Base-by-base conservation (phyloP, 2,113 vertebrate species). In the Peromyscus californicus region DNA sequence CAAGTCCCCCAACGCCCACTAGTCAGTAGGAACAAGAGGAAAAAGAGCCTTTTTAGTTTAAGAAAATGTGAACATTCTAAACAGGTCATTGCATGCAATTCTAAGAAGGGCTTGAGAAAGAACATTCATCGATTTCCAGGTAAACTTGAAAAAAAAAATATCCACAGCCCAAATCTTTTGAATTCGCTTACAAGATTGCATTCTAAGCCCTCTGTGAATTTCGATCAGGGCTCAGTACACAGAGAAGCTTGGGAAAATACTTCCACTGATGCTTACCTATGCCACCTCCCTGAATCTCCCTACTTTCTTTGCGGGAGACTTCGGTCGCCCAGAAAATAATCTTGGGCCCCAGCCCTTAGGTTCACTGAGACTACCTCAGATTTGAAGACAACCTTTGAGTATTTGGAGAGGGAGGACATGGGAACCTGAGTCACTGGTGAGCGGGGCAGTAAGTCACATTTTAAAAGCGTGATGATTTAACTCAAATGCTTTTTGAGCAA, bases 91-190 rank as follows among this genome's bases (percentile, higher is more conserved):
- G 31, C 48, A 79, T 67, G 87, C 2, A 26, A 92, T 96, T 96
- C 67, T 91, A 91, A 95, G 94, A 92, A 79, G 74, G 72, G 48
- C 29, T 39, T 48, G 45, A 97, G 74, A 96, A 94, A 92, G 74
- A 97, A 91, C 69, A 72, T 33, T 74, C 67, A 45, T 36, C 26
- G 80, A 59, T 90, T 92, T 94, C 76, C 61, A 93, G 1, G 6
- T 96, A 97, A 96, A 87, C 75, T 59, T 54, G 39, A 65, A 59
- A 89, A 45, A 89, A 45, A 39, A 80, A 90, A 82, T 3, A 57
- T 7, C 17, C 17, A 83, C 8, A n/a, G 36, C 51, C 91, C 45
- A 67, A 67, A 10, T 87, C 21, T 21, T 93, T 87, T 51, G 85
- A 94, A 90, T 91, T 63, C 57, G 61, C 93, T 93, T 74, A 51